Percentiles rank a stretch among this genome's conserved stretches.
Evolutionary conservation across 2,113 vertebrate genomes (phyloP).

Genomic region (Apteryx mantelli): DNA sequence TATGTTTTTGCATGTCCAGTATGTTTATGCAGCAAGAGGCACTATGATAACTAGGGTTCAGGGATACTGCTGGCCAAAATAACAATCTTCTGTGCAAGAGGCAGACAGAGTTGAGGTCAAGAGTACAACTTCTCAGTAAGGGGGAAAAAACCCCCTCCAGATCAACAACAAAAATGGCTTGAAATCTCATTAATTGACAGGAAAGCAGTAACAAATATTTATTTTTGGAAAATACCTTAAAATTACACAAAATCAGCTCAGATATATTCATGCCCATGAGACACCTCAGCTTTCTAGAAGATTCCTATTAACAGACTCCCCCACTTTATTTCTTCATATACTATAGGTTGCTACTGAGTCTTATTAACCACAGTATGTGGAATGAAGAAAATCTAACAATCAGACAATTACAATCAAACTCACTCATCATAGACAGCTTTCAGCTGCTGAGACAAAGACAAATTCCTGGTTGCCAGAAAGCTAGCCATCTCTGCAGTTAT

Average conservation of each 20-base stretch:
- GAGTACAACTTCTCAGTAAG: neutral
- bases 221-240: neutral
- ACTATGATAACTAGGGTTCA: neutral
- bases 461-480: conserved; percentile 85
- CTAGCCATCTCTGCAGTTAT: conserved; percentile 91
- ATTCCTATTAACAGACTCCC: neutral
- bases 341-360: neutral
- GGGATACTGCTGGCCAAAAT: neutral
- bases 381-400: neutral
- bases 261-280: neutral
- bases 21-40: neutral
- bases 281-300: neutral
- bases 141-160: neutral
- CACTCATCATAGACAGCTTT: conserved; percentile 91
- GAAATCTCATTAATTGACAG: neutral
- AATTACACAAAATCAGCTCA: neutral
- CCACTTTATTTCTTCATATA: neutral
- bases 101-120: neutral
- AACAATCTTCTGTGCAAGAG: neutral
- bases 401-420: conserved; percentile 56
- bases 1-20: neutral
- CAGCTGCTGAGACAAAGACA: conserved; percentile 88
- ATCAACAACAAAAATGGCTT: neutral
- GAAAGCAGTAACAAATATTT: neutral
- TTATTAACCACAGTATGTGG: neutral